Conservation (phyloP, 2,888 invertebrate genomes). For the Sclerodermus sp. region DNA sequence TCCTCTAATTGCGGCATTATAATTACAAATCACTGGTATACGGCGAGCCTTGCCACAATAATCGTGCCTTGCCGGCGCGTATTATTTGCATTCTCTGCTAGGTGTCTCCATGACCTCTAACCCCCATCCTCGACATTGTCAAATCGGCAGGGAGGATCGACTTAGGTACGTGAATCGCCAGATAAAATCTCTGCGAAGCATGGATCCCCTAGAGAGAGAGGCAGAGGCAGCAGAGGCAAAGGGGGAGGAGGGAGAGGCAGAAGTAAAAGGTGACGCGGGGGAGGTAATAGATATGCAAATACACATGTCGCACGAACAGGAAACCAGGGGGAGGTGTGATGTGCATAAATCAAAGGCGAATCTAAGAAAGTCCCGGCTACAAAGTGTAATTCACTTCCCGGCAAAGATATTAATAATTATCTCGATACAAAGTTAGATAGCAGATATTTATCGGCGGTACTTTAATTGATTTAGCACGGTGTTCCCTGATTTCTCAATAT, state of each 20-base stretch:
- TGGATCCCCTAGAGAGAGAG: background rate
- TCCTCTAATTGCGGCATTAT: conserved; percentile 54
- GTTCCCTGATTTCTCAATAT: too few relatives aligned
- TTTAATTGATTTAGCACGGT: too few relatives aligned
- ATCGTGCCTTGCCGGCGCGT: conserved; percentile 25
- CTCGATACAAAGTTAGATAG: too few relatives aligned
- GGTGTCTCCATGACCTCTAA: conserved; percentile 27
- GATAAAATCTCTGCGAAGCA: conserved; percentile 19
- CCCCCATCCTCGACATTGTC: conserved; percentile 25
- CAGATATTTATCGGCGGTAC: too few relatives aligned
- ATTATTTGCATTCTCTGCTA: conserved; percentile 33
- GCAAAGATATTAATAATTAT: too few relatives aligned
- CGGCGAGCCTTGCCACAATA: conserved; percentile 23
- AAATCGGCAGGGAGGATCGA: conserved; percentile 20
- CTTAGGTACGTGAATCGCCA: conserved; percentile 16
- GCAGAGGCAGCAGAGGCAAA: background rate
- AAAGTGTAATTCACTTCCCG: too few relatives aligned
- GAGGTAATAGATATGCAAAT: too few relatives aligned
- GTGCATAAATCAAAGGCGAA: too few relatives aligned
- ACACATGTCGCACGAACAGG: too few relatives aligned
- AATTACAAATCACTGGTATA: conserved; percentile 51
- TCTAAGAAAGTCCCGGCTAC: too few relatives aligned
- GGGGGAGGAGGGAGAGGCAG: conserved; percentile 4
- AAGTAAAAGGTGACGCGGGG: conserved; percentile 2
- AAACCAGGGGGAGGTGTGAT: too few relatives aligned